Conservation (phyloP, 1,140 invertebrate species). For the Pogonomyrmex californicus region DNA sequence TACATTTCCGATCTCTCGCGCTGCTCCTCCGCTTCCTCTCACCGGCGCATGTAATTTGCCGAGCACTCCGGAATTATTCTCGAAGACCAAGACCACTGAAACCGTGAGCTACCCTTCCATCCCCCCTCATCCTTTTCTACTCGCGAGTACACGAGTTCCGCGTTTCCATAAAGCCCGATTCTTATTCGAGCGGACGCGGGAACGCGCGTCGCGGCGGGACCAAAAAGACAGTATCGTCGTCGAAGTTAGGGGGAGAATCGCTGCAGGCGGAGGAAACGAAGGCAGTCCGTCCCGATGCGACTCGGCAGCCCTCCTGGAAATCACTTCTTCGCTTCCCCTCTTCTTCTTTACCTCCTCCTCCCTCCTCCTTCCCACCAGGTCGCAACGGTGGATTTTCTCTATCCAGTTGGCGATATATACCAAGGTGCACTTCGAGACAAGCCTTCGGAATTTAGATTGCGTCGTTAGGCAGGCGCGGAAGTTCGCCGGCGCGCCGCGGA, state of each 20-base stretch:
- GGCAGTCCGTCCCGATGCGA: slow-evolving; percentile 33
- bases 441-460: slow-evolving; percentile 79
- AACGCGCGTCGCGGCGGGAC: background rate
- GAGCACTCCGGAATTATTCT: slow-evolving; percentile 29
- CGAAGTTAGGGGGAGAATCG: slow-evolving; percentile 58
- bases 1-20: slow-evolving; percentile 13
- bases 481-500: slow-evolving; percentile 55
- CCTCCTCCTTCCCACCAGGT: too few relatives aligned
- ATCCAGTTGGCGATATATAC: slow-evolving; percentile 49
- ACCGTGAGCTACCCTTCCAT: background rate
- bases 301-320: slow-evolving; percentile 1
- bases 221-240: slow-evolving; percentile 38
- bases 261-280: slow-evolving; percentile 37
- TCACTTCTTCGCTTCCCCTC: background rate
- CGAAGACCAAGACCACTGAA: background rate
- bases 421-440: slow-evolving; percentile 43
- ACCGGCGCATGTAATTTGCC: slow-evolving; percentile 39
- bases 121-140: background rate
- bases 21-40: background rate
- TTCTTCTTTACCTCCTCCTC: background rate
- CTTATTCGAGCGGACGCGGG: slow-evolving; percentile 56
- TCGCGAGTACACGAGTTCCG: slow-evolving; percentile 24
- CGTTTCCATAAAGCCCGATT: slow-evolving; percentile 70
- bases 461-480: slow-evolving; percentile 73
- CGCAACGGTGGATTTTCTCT: slow-evolving; percentile 61